A percentile compares a stretch with the other conserved stretches of the same genome.
Conservation (phyloP, 2,797 vertebrate species). For the Dryobates pubescens region DNA sequence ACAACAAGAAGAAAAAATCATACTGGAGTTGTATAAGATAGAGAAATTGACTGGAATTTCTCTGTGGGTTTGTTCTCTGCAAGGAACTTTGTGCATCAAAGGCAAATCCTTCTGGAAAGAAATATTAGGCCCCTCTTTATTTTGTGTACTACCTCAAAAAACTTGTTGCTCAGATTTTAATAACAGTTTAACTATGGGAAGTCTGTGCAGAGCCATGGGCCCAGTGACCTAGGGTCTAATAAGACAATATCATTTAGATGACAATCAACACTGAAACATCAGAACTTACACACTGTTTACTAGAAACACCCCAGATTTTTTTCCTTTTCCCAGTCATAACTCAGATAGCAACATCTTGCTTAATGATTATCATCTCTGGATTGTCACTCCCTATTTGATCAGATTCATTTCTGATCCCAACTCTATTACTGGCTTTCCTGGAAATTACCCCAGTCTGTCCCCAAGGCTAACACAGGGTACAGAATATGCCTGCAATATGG, state of each 20-base stretch:
- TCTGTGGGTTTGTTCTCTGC: neutral
- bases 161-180: neutral
- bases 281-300: accelerated
- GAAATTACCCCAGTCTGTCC: neutral
- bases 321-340: neutral
- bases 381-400: neutral
- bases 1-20: neutral
- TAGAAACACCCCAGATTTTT: neutral
- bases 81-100: neutral
- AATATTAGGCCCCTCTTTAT: neutral
- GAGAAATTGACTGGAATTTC: neutral
- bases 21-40: neutral
- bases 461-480: accelerated
- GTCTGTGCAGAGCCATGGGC: neutral
- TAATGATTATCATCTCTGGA: neutral
- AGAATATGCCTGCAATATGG: accelerated
- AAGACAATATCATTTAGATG: neutral
- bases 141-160: neutral
- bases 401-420: neutral
- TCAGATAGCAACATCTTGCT: neutral
- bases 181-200: neutral
- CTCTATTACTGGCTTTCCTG: neutral
- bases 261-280: neutral
- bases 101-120: neutral
- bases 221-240: accelerated